These are phyloP conservation scores for Tinea pellionella DNA, from an alignment of 2,888 invertebrate genomes.

Conservation along the genomic window DNA sequence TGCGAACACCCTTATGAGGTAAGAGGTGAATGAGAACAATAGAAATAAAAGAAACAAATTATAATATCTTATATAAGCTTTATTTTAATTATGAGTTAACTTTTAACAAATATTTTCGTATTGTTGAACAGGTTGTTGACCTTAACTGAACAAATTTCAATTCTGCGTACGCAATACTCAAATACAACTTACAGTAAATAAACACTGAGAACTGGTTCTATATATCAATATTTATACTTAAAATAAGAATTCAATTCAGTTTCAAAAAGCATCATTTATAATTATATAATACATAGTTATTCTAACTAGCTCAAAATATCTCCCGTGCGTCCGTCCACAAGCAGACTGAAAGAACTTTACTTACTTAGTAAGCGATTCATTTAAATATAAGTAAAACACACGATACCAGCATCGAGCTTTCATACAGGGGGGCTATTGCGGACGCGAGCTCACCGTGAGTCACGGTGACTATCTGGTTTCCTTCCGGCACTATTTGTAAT, in stretches of 20 bases:
- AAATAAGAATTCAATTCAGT: constrained; percentile 66
- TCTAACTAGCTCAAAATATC: constrained; percentile 41
- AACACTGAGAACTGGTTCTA: constrained; percentile 66
- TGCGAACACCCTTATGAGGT: too few species aligned
- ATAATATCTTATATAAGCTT: constrained; percentile 66
- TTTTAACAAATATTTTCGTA: constrained; percentile 63
- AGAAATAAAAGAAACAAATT: background rate
- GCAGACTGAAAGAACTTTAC: constrained; percentile 50
- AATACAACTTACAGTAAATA: constrained; percentile 60
- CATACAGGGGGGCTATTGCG: too few species aligned
- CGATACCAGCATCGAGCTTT: constrained; percentile 15
- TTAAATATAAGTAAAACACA: constrained; percentile 22
- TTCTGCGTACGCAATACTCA: constrained; percentile 54
- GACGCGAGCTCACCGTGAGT: too few species aligned
- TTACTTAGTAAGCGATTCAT: constrained; percentile 58
- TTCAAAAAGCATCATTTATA: constrained; percentile 58
- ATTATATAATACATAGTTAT: constrained; percentile 58
- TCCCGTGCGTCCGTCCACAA: constrained; percentile 51
- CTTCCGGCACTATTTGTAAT: too few species aligned
- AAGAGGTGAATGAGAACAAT: background rate
- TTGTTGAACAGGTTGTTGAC: constrained; percentile 70
- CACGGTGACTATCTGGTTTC: too few species aligned
- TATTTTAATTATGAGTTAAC: constrained; percentile 67
- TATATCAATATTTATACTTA: constrained; percentile 65
- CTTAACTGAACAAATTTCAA: constrained; percentile 68